phyloP scores from a whole-genome alignment of 30 jellyfish, hydroid and myxozoan genomes.

The Hydractinia symbiolongicarpus region DNA sequence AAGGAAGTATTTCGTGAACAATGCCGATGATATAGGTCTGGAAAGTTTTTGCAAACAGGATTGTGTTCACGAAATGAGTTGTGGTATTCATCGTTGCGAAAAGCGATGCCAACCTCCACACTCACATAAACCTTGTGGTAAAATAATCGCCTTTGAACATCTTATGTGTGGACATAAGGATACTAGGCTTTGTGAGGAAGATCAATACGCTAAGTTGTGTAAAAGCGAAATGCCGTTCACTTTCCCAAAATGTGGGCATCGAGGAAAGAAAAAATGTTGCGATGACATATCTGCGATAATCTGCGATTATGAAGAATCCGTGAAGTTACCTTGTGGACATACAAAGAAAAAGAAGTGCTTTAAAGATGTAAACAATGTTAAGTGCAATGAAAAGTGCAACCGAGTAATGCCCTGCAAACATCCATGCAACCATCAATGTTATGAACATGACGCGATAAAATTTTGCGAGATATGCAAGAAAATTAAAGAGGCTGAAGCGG shows the following conservation, averaged over 20 bases:
- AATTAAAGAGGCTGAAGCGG: slow-evolving; percentile 7
- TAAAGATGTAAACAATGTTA: slow-evolving; percentile 23
- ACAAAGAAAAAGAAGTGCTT: slow-evolving; percentile 23
- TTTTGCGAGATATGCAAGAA: slow-evolving; percentile 24
- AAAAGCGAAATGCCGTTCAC: background rate
- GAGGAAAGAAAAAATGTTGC: slow-evolving; percentile 25
- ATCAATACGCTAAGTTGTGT: slow-evolving; percentile 14
- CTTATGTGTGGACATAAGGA: slow-evolving; percentile 36
- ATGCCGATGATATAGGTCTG: slow-evolving; percentile 26
- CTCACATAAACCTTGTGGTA: slow-evolving; percentile 27
- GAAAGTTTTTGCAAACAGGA: slow-evolving; percentile 28
- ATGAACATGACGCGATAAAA: slow-evolving; percentile 2
- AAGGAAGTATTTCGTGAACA: background rate
- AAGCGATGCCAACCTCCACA: slow-evolving; percentile 48
- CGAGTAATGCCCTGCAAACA: background rate
- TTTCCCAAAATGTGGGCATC: slow-evolving; percentile 34
- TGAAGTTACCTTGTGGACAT: slow-evolving; percentile 32
- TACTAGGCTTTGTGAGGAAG: slow-evolving; percentile 28
- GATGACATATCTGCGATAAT: background rate
- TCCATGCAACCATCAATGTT: slow-evolving; percentile 38
- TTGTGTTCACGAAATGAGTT: slow-evolving; percentile 16
- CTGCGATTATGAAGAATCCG: slow-evolving; percentile 20
- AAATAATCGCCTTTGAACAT: background rate
- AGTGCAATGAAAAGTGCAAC: slow-evolving; percentile 31
- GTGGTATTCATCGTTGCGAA: slow-evolving; percentile 40